Evolutionary conservation across 2,888 invertebrate species (phyloP), one percentile per base, ranked within the genome.

Genomic region (Eumerus sabulonum): DNA sequence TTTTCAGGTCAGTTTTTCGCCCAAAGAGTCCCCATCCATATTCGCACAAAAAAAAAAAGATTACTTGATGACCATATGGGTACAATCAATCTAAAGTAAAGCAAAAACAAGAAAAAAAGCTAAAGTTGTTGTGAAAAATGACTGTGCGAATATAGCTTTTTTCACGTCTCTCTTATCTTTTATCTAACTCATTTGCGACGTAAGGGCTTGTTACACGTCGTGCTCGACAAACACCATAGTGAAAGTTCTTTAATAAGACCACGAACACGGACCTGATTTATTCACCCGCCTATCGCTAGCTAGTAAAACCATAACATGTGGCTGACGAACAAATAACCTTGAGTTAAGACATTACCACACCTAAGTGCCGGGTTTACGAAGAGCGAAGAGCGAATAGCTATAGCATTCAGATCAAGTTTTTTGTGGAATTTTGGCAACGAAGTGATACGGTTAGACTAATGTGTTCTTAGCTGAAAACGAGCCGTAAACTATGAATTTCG

Each of bases 21-120:
- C 27, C 27, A 27, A 27, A 7, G n/a, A n/a, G 2, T 27, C 7
- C 27, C 7, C 27, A 7, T 27, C 3, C 45, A 40, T 62, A 44
- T 71, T 71, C 40, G 71, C 62, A 7, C 7, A 27, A 2, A 27
- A 27, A 50, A 71, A 63, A 18, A 18, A 36, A 44, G 42, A 19
- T 18, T 1, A 51, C 18, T 47, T 16, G 68, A 63, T 63, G 62
- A 62, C 48, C 71, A 56, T 38, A 54, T 42, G 16, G 19, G 18
- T 42, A 47, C 45, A 62, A 19, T 60, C 19, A 53, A 18, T 27
- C 9, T 9, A 53, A 53, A n/a, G n/a, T n/a, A n/a, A n/a, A n/a
- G 11, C 14, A 40, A 47, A 42, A 14, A 18, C 36, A 47, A 53
- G 13, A 18, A 17, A 50, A 38, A 51, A n/a, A 38, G 45, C 47